Evolutionary conservation across 2,113 vertebrate species (phyloP).

Genomic region (Baryphthengus martii): DNA sequence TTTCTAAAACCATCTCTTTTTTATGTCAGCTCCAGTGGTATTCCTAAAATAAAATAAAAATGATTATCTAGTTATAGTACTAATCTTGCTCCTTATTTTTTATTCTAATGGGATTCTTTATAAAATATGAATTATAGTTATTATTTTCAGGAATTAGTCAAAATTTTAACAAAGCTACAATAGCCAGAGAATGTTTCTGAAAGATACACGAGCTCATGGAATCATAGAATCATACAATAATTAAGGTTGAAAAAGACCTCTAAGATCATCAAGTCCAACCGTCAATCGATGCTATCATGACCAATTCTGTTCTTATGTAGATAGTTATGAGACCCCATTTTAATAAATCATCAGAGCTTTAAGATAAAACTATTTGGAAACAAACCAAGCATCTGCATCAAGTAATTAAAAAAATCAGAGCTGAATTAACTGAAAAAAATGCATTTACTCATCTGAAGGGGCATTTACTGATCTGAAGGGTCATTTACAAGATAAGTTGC

Average conservation of each 20-base stretch:
- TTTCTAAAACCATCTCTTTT: neutral
- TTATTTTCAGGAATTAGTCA: neutral
- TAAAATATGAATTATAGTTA: neutral
- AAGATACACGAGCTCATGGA: neutral
- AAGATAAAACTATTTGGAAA: neutral
- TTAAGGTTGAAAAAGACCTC: no score
- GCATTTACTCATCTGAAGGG: neutral
- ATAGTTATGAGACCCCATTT: neutral
- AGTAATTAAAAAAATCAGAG: neutral
- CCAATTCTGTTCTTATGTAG: neutral
- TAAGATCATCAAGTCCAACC: no score
- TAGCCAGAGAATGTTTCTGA: neutral
- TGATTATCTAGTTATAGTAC: neutral
- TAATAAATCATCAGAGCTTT: neutral
- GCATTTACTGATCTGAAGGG: neutral
- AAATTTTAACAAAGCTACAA: neutral
- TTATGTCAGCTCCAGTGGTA: no score
- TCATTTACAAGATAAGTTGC: neutral
- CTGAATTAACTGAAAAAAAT: neutral
- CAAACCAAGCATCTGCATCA: neutral
- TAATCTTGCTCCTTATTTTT: neutral
- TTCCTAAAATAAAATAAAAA: neutral
- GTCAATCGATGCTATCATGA: no score
- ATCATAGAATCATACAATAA: no score
- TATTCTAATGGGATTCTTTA: neutral